Base-by-base conservation (phyloP, 2,113 vertebrate genomes). In the Tiliqua scincoides region DNA sequence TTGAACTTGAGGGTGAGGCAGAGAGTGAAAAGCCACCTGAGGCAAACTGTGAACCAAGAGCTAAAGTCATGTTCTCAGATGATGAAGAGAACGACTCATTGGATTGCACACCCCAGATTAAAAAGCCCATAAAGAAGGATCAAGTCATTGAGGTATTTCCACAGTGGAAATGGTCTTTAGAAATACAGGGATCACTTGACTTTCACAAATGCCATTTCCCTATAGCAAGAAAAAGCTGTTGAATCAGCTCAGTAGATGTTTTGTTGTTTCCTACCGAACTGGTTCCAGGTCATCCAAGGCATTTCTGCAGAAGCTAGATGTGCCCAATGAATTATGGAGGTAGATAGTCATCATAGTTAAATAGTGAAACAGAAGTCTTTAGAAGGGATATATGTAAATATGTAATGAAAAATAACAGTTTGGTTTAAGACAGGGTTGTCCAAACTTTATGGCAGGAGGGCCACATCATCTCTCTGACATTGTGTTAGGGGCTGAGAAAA, bases 61-160 rank as follows among this genome's bases (percentile, higher is more conserved):
- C 93, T 90, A 94, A 89, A 32, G 82, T 95, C 91, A 91, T 95
- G 10, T 97, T 97, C 95, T 96, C 96, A 86, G 96, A 97, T 30
- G 95, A 96, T 86, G 96, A 97, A 52, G 96, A 97, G 71, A 95
- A 96, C 0, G 87, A 95, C 85, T 92, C 95, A 88, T 87, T 96
- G 95, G 94, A 96, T 86, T 86, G 91, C 86, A 88, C 94, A 88
- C 90, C 92, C 91, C 85, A 91, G 90, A 95, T 76, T 89, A 96
- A 95, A 94, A 91, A 90, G 32, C 88, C 89, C 71, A 92, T 91
- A 92, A 96, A 91, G 93, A 96, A 91, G 92, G 94, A 94, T 84
- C 87, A 83, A 32, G 92, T 94, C 86, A 90, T 97, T 89, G 97
- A 97, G 97, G 97, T 97, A 97, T 92, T 93, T 91, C 72, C 48